A percentile compares a stretch with the other conserved stretches of the same genome.
phyloP scores from a whole-genome alignment of 2,888 invertebrate species.

The Embidobia sp. region DNA sequence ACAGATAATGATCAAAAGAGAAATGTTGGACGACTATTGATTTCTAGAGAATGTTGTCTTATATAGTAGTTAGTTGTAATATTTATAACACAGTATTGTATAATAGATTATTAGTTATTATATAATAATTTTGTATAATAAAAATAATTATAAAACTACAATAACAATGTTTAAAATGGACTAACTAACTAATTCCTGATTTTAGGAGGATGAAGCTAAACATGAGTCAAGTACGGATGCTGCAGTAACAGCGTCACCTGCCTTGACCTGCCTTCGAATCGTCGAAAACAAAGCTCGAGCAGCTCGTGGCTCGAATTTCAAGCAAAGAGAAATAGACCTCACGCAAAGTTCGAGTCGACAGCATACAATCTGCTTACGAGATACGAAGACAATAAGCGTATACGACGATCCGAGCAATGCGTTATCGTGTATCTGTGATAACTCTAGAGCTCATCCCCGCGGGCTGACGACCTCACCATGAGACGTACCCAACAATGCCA shows the following conservation, averaged over 20 bases:
- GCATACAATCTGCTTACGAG: conserved; percentile 33
- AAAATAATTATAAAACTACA: too few relatives aligned
- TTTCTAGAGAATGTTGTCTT: too few relatives aligned
- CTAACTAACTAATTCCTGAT: conserved; percentile 1
- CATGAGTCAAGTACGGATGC: conserved; percentile 39
- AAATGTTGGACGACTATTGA: too few relatives aligned
- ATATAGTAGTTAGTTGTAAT: too few relatives aligned
- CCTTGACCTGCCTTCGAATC: conserved; percentile 58
- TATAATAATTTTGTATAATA: too few relatives aligned
- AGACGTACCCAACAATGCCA: conserved; percentile 60
- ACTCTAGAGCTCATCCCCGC: conserved; percentile 64
- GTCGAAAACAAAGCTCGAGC: conserved; percentile 32
- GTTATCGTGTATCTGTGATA: conserved; percentile 68
- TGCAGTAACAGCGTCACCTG: conserved; percentile 31
- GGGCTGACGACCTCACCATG: conserved; percentile 50
- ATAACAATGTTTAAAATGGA: too few relatives aligned
- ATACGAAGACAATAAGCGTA: conserved; percentile 50
- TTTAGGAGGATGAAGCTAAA: conserved; percentile 35
- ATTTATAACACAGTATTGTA: too few relatives aligned
- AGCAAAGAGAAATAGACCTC: conserved; percentile 28
- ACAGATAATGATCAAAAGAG: too few relatives aligned
- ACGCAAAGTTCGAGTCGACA: conserved; percentile 46
- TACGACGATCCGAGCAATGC: conserved; percentile 62
- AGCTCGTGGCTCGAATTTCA: conserved; percentile 31
- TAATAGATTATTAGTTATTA: too few relatives aligned